phyloP scores from a whole-genome alignment of 1,140 invertebrate genomes.

The Calosoma granatense region DNA sequence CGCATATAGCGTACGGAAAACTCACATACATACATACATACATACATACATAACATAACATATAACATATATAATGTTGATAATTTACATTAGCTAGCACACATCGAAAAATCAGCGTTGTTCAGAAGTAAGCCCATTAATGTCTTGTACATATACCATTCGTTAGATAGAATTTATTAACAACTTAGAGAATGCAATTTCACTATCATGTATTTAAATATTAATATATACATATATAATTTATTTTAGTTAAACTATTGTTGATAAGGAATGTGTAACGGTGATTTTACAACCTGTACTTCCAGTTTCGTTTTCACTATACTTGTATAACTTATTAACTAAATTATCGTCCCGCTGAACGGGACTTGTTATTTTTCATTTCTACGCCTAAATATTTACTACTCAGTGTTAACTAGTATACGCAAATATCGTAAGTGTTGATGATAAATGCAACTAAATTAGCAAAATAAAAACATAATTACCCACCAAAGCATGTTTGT shows the following conservation, averaged over 20 bases:
- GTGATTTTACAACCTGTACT: neutral
- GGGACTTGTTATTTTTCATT: neutral
- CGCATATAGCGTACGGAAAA: neutral
- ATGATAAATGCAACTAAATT: constrained; percentile 6
- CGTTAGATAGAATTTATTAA: constrained; percentile 8
- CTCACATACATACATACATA: too few species aligned
- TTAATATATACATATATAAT: neutral
- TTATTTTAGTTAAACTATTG: neutral
- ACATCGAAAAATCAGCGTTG: constrained; percentile 3
- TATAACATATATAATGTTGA: too few species aligned
- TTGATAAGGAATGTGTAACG: neutral
- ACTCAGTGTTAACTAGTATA: constrained; percentile 5
- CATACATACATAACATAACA: too few species aligned
- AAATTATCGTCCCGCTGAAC: neutral
- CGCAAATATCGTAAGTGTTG: constrained; percentile 7
- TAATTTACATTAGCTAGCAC: constrained; percentile 1
- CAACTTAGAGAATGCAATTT: constrained; percentile 3
- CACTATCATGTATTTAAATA: neutral
- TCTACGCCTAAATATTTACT: neutral
- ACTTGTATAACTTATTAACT: too few species aligned
- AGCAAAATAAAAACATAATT: neutral
- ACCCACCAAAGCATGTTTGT: constrained; percentile 8
- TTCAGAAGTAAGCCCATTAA: neutral
- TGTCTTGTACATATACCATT: constrained; percentile 6
- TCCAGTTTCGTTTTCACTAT: too few species aligned